phyloP scores from a whole-genome alignment of 2,888 invertebrate species.

The Adela reaumurella region DNA sequence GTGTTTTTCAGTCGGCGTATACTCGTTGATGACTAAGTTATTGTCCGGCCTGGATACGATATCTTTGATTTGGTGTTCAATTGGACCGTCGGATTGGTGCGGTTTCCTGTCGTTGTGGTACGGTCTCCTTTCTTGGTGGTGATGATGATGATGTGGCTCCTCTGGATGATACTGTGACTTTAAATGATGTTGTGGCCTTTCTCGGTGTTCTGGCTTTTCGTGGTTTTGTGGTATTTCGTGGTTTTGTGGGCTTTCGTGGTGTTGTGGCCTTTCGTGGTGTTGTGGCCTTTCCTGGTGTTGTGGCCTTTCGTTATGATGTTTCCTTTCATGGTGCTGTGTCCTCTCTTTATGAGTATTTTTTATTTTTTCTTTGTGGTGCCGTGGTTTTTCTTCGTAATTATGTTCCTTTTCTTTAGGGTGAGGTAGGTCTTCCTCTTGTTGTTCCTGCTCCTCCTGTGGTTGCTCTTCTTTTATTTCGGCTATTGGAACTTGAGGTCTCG shows the following conservation, averaged over 20 bases:
- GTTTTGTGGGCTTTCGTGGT: no score
- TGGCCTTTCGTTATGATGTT: no score
- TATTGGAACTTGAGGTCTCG: not conserved
- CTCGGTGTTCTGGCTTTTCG: no score
- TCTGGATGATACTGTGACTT: slow-evolving; percentile 11
- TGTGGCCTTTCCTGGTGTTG: slow-evolving; percentile 12
- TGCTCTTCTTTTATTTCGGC: no score
- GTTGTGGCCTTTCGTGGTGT: slow-evolving; percentile 14
- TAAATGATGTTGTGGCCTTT: slow-evolving; percentile 13
- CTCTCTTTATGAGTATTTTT: no score
- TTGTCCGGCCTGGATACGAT: slow-evolving; percentile 18
- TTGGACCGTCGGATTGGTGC: no score
- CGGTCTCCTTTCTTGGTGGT: not conserved
- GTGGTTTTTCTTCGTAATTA: no score
- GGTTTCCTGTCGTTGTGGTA: not conserved
- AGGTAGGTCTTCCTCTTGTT: no score
- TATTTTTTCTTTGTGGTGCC: no score
- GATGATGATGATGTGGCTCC: slow-evolving; percentile 10
- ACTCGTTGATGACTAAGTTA: slow-evolving; percentile 31
- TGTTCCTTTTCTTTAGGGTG: no score
- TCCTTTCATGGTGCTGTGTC: no score
- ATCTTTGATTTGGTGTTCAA: slow-evolving; percentile 11
- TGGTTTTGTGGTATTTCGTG: no score
- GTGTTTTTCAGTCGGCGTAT: slow-evolving; percentile 29
- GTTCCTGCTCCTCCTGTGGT: not conserved